Conservation (phyloP, 2,113 vertebrate genomes). For the Ictidomys tridecemlineatus region DNA sequence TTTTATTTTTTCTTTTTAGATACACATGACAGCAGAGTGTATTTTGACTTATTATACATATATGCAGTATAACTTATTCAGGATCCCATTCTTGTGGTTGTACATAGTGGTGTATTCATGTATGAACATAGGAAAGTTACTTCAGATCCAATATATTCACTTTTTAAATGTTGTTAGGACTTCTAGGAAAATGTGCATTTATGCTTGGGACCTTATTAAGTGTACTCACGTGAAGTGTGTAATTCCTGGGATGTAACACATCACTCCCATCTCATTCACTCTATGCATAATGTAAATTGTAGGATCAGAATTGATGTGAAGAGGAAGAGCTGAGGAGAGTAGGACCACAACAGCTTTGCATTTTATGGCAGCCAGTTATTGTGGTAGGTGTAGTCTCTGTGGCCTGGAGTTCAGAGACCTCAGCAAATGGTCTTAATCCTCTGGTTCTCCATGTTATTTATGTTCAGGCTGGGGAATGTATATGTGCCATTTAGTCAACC, state of each 20-base stretch:
- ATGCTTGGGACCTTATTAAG: neutral
- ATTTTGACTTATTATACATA: too few species aligned
- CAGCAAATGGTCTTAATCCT: neutral
- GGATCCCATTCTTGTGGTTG: too few species aligned
- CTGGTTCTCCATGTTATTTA: neutral
- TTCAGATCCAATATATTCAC: neutral
- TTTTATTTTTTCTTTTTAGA: too few species aligned
- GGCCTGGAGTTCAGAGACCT: neutral
- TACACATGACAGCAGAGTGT: too few species aligned
- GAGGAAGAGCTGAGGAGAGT: too few species aligned
- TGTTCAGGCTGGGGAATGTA: neutral
- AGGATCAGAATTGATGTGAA: neutral
- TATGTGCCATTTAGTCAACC: neutral
- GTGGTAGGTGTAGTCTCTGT: neutral
- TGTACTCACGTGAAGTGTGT: neutral
- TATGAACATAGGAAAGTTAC: too few species aligned
- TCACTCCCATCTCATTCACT: neutral
- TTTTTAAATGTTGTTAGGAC: neutral
- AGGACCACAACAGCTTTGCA: too few species aligned
- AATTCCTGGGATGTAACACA: neutral
- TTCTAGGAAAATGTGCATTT: neutral
- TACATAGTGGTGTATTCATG: too few species aligned
- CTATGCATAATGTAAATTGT: neutral
- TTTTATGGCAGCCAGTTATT: too few species aligned
- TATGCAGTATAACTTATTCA: too few species aligned